Conservation (phyloP, 2,113 vertebrate species). For the Ploceus nigricollis region DNA sequence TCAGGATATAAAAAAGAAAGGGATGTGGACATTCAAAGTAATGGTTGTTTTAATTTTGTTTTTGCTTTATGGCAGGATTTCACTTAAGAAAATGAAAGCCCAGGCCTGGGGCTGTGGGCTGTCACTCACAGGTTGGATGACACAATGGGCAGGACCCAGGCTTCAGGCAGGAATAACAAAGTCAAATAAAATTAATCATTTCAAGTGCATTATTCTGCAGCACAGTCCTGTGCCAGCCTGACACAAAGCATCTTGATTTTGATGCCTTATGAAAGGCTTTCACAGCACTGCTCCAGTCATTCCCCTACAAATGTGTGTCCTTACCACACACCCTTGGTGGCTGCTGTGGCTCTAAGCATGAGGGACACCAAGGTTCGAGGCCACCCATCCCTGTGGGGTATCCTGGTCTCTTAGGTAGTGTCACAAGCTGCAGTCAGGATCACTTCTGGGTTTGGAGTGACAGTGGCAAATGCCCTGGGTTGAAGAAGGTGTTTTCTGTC, state of each 20-base stretch:
- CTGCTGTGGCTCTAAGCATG: neutral
- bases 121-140: neutral
- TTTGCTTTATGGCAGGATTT: neutral
- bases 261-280: neutral
- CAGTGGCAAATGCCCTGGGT: neutral
- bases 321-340: neutral
- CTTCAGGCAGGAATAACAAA: neutral
- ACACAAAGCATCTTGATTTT: neutral
- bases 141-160: neutral
- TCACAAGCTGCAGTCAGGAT: neutral
- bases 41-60: neutral
- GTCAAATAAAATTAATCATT: neutral
- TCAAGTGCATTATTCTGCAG: neutral
- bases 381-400: neutral
- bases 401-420: neutral
- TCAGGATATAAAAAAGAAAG: neutral
- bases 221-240: neutral
- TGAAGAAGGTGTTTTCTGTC: neutral
- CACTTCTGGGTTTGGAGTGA: neutral
- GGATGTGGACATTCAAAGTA: neutral
- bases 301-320: fast-evolving
- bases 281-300: neutral
- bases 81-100: neutral
- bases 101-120: neutral
- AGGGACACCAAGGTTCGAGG: neutral